Conservation (phyloP, 1,140 invertebrate genomes). For the Drosophila ambigua region DNA sequence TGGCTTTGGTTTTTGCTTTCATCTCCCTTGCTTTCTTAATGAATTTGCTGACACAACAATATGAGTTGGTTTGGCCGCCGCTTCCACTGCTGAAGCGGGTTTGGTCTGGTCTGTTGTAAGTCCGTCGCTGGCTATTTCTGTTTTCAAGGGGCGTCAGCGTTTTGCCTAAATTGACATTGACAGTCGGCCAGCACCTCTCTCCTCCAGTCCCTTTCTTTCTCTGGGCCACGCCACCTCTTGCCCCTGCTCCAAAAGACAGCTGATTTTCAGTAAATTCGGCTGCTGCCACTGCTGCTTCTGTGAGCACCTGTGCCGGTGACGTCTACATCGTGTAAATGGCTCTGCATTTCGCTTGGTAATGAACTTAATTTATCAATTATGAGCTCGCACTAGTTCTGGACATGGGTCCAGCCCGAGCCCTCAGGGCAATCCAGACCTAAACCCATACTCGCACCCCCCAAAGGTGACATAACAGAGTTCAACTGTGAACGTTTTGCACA, state of each 20-base stretch:
- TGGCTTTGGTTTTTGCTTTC: conserved; percentile 34
- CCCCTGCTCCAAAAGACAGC: conserved; percentile 16
- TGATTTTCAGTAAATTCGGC: conserved; percentile 8
- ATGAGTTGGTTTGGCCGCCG: neutral
- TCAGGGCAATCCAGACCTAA: neutral
- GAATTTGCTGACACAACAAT: conserved; percentile 71
- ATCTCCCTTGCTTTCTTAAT: conserved; percentile 61
- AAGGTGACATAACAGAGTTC: conserved; percentile 76
- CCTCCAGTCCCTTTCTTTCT: conserved; percentile 10
- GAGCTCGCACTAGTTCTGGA: conserved; percentile 3
- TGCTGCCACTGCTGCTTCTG: conserved; percentile 24
- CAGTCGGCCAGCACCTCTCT: conserved; percentile 43
- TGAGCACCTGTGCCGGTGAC: conserved; percentile 31
- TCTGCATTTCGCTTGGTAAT: conserved; percentile 42
- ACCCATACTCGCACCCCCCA: conserved; percentile 50
- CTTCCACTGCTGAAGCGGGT: conserved; percentile 5
- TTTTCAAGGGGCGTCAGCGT: conserved; percentile 68
- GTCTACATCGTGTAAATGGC: conserved; percentile 30
- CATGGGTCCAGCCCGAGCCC: conserved; percentile 3
- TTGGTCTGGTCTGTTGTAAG: conserved; percentile 39
- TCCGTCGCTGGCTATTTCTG: conserved; percentile 14
- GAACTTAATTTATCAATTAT: conserved; percentile 32
- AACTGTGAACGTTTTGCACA: conserved; percentile 75
- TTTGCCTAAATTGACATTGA: conserved; percentile 78
- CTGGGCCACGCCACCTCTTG: conserved; percentile 6